A percentile compares a stretch with the other conserved stretches of the same genome.
These are phyloP conservation scores for Tetragonula clypearis DNA, from an alignment of 1,140 invertebrate genomes.

Conservation along the genomic window DNA sequence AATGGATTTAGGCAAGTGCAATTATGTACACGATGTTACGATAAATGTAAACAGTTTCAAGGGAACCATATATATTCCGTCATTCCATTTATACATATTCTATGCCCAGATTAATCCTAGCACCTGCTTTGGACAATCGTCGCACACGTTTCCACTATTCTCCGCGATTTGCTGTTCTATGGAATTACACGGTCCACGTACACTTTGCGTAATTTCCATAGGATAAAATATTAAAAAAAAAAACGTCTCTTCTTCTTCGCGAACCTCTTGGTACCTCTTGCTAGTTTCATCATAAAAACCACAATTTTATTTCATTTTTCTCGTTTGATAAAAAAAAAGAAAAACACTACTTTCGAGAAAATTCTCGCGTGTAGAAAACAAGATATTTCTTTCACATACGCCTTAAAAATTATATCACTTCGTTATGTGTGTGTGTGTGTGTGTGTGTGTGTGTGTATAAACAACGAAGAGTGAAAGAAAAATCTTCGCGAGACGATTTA, in stretches of 20 bases:
- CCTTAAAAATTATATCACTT: not conserved
- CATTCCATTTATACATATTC: not conserved
- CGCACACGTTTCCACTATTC: not conserved
- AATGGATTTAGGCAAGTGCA: slow-evolving; percentile 34
- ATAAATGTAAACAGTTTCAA: slow-evolving; percentile 12
- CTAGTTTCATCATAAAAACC: not conserved
- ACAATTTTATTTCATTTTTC: not conserved
- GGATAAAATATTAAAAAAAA: not conserved
- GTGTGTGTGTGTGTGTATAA: accelerated
- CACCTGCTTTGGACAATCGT: not conserved
- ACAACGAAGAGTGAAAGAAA: not conserved
- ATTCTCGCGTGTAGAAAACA: no score
- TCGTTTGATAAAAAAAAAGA: no score
- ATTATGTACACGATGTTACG: slow-evolving; percentile 43
- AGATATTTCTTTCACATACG: no score
- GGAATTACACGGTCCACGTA: not conserved
- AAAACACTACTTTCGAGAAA: no score
- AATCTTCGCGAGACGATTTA: not conserved
- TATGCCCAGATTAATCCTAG: not conserved
- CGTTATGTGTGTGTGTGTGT: not conserved
- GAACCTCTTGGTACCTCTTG: no score
- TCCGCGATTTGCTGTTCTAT: not conserved
- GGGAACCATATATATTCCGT: not conserved
- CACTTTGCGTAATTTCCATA: not conserved
- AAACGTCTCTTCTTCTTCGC: not conserved